Conservation (phyloP, 53 echinoderm and acorn worm species). For the Pentamera pediparva region DNA sequence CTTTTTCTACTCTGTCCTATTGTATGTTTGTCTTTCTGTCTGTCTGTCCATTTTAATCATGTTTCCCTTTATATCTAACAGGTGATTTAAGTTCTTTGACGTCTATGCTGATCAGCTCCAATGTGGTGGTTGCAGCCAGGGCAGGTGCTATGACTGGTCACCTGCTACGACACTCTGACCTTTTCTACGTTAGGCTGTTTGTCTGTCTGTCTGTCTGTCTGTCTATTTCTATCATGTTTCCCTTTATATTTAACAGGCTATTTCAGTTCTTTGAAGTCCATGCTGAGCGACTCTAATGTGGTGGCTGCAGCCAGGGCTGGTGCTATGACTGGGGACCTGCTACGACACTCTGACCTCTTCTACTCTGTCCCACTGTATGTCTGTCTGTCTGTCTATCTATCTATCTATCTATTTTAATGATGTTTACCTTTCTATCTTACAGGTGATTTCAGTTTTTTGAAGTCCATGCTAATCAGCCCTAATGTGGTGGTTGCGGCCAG, state of each 20-base stretch:
- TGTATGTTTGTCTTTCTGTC: too few relatives aligned
- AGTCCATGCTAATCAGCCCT: conserved; percentile 45
- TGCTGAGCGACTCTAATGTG: conserved; percentile 51
- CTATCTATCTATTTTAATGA: background rate
- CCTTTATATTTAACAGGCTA: too few relatives aligned
- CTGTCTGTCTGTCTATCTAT: too few relatives aligned
- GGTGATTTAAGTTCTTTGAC: conserved; percentile 54
- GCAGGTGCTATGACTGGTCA: conserved; percentile 86
- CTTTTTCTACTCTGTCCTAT: conserved; percentile 66
- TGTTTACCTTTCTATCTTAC: background rate
- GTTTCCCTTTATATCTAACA: too few relatives aligned
- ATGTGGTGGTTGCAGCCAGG: conserved; percentile 62
- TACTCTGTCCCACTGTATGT: conserved; percentile 69
- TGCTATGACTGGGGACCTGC: conserved; percentile 82
- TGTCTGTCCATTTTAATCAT: background rate
- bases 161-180: conserved; percentile 77
- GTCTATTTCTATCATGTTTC: too few relatives aligned
- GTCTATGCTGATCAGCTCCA: conserved; percentile 47
- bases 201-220: too few relatives aligned
- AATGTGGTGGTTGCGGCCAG: conserved; percentile 64
- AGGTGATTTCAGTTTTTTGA: conserved; percentile 57
- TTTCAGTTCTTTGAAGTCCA: conserved; percentile 37
- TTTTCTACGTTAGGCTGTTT: too few relatives aligned
- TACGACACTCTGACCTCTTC: conserved; percentile 77
- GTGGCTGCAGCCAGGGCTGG: conserved; percentile 72